These are phyloP conservation scores for Hycleus cichorii DNA, from an alignment of 1,140 invertebrate species.

Conservation along the genomic window DNA sequence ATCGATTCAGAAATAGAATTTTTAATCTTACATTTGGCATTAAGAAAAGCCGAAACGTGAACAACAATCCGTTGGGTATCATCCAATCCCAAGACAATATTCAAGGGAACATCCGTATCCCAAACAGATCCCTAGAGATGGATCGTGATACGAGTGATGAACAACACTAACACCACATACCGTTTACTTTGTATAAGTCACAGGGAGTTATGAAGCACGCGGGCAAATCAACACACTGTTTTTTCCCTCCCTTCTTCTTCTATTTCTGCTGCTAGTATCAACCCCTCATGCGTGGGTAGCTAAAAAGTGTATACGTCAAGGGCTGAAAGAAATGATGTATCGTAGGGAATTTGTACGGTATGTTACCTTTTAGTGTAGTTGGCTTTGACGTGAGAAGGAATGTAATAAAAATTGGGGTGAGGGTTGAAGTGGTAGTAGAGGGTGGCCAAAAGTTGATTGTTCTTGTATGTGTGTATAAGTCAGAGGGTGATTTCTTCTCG, in stretches of 20 bases:
- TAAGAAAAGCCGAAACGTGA: too few relatives aligned
- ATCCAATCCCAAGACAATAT: conserved; percentile 15
- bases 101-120: conserved; percentile 20
- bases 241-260: neutral
- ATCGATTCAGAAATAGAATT: too few relatives aligned
- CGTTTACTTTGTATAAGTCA: conserved; percentile 6
- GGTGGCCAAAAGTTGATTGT: conserved; percentile 24
- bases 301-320: conserved; percentile 14
- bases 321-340: conserved; percentile 24
- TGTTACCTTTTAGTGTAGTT: conserved; percentile 32
- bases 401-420: conserved; percentile 30
- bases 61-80: too few relatives aligned
- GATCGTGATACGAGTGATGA: conserved; percentile 26
- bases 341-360: conserved; percentile 22
- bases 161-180: conserved; percentile 18
- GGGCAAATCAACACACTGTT: conserved; percentile 4
- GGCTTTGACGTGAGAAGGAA: conserved; percentile 32
- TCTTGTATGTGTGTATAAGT: conserved; percentile 19
- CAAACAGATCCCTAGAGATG: conserved; percentile 20
- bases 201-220: neutral
- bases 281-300: conserved; percentile 1
- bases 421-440: conserved; percentile 8
- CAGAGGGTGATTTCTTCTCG: conserved; percentile 15
- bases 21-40: too few relatives aligned
- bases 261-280: neutral